These are phyloP conservation scores for Otocyon megalotis DNA, from an alignment of 2,113 vertebrate genomes.

Conservation along the genomic window DNA sequence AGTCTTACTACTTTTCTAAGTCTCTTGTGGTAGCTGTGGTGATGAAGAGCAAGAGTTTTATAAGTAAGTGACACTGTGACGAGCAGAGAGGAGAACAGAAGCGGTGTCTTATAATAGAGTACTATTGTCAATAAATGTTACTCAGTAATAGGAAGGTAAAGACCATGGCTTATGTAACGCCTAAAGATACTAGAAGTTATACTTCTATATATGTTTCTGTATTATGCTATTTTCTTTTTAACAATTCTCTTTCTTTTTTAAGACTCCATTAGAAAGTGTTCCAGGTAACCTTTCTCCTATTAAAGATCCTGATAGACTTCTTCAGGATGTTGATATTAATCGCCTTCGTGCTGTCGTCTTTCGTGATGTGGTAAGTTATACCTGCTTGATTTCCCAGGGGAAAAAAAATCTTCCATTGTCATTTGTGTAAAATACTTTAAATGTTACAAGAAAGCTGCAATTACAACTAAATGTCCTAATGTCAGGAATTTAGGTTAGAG, in stretches of 20 bases:
- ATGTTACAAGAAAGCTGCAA: background rate
- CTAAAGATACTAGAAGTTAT: background rate
- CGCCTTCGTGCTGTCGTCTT: slow-evolving; percentile 97
- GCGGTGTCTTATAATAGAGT: too few relatives aligned
- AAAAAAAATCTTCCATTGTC: background rate
- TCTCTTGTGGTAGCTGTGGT: background rate
- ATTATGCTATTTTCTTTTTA: background rate
- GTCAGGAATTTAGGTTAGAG: background rate
- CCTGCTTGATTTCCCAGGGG: slow-evolving; percentile 4
- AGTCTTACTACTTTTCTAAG: background rate
- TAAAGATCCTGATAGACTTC: slow-evolving; percentile 96
- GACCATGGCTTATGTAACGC: background rate
- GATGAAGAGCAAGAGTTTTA: background rate
- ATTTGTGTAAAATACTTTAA: background rate
- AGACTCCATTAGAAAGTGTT: slow-evolving; percentile 93
- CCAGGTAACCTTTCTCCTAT: slow-evolving; percentile 95
- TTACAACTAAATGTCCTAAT: background rate
- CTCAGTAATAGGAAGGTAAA: background rate
- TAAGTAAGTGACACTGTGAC: background rate
- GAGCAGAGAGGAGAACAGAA: background rate
- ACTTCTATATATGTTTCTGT: background rate
- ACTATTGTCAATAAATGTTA: background rate
- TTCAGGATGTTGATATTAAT: slow-evolving; percentile 98
- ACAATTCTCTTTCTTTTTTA: slow-evolving; percentile 77
- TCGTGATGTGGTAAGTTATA: slow-evolving; percentile 95